phyloP scores from a whole-genome alignment of 1,140 invertebrate genomes.

The Zophobas atratus region DNA sequence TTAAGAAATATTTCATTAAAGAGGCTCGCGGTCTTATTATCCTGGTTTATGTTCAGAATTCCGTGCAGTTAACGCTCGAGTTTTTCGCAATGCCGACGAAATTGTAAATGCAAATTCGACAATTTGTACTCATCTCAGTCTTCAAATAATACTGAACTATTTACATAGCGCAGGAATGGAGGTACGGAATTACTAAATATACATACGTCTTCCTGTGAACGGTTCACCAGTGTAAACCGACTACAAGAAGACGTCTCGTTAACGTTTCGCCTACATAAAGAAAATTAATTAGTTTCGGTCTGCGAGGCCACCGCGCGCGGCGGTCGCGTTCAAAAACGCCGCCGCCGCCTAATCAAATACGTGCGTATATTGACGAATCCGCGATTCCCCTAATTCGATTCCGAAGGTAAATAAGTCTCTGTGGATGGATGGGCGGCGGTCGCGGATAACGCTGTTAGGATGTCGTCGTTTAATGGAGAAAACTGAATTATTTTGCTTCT shows the following conservation, averaged over 20 bases:
- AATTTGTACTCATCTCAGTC: constrained; percentile 43
- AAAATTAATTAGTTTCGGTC: constrained; percentile 32
- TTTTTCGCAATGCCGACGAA: constrained; percentile 35
- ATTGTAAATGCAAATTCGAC: constrained; percentile 43
- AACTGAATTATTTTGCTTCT: constrained; percentile 34
- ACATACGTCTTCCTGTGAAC: constrained; percentile 33
- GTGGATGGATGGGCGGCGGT: constrained; percentile 32
- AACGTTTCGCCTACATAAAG: constrained; percentile 32
- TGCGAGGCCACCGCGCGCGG: not conserved
- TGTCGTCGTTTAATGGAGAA: constrained; percentile 33
- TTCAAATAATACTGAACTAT: constrained; percentile 43
- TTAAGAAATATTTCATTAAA: constrained; percentile 41
- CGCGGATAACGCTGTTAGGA: constrained; percentile 26
- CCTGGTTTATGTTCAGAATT: constrained; percentile 37
- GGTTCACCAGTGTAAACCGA: constrained; percentile 25
- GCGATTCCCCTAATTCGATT: constrained; percentile 20
- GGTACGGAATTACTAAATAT: constrained; percentile 42
- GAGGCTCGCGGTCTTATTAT: constrained; percentile 24
- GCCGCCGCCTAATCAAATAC: constrained; percentile 32
- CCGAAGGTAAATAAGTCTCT: constrained; percentile 18
- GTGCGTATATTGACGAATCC: constrained; percentile 30
- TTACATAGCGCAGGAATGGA: constrained; percentile 38
- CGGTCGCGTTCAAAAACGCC: constrained; percentile 28
- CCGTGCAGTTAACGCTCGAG: constrained; percentile 39
- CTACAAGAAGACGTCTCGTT: constrained; percentile 32